Percentiles rank a stretch among this genome's conserved stretches.
phyloP scores from a whole-genome alignment of 2,113 vertebrate genomes.

The Entosphenus tridentatus region DNA sequence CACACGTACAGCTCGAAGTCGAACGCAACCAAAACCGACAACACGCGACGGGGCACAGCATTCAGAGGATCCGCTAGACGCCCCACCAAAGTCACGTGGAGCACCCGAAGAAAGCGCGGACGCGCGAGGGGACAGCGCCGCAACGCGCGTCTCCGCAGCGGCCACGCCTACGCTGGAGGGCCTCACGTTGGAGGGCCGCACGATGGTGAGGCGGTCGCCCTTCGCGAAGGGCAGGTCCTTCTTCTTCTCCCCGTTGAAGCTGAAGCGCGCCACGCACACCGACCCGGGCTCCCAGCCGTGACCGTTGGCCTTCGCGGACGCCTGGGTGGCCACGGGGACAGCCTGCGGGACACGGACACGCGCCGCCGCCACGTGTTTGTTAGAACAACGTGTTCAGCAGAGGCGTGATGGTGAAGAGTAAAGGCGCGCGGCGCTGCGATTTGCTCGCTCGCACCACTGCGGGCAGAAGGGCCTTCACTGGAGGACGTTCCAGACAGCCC shows the following conservation, averaged over 20 bases:
- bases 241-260: conserved; percentile 60
- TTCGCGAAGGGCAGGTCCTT: conserved; percentile 82
- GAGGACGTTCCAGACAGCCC: too few relatives aligned
- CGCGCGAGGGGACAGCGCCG: neutral
- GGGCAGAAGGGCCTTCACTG: too few relatives aligned
- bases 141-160: neutral
- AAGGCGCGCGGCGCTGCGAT: too few relatives aligned
- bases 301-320: too few relatives aligned
- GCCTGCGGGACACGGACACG: too few relatives aligned
- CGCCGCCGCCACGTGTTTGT: too few relatives aligned
- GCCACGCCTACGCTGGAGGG: neutral
- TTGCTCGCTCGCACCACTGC: too few relatives aligned
- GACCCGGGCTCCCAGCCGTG: conserved; percentile 53
- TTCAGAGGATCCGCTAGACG: neutral
- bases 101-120: too few relatives aligned
- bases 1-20: neutral
- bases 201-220: conserved; percentile 73
- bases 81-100: too few relatives aligned
- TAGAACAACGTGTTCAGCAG: too few relatives aligned
- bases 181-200: conserved; percentile 65
- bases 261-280: conserved; percentile 85
- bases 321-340: too few relatives aligned
- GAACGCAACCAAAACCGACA: conserved; percentile 3
- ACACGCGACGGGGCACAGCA: neutral
- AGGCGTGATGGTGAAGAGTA: too few relatives aligned